Base-by-base conservation (phyloP, 2,113 vertebrate species). In the Rhadina sibilatrix region DNA sequence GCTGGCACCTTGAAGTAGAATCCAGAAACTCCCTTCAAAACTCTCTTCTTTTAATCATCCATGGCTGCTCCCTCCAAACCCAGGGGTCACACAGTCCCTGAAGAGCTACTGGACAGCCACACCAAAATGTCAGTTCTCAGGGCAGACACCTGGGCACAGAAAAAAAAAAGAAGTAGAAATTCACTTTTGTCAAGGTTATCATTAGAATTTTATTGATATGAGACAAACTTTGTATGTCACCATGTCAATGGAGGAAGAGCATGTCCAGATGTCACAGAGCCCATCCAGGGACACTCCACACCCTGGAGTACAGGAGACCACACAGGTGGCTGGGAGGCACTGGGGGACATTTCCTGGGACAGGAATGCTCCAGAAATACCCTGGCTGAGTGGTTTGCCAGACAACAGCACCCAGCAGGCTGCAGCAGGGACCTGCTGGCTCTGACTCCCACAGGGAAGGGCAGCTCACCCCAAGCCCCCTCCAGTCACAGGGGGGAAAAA, bases 131-230 rank as follows among this genome's bases (percentile, higher is more conserved):
- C 11, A 2, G 18, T 2, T 38, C 85, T 52, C 56, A 30, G 60
- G 19, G 42, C 60, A 78, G 21, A 38, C 23, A 56, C 30, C 38
- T 37, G n/a, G 33, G 27, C 19, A 25, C 47, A 72, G 6, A 54
- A 38, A 56, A 75, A 40, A 54, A 38, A 56, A 75, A 40, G 24
- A 38, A 49, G 10, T 0, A 52, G 46, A 83, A 66, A 63, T 44
- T 70, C 90, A 16, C 50, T 78, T 83, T n/a, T 25, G 27, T 89
- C 91, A 88, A 87, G 79, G 88, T 96, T 97, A 97, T 93, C 90
- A 5, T 96, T 90, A 94, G 83, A 85, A 94, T 97, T 97, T 97
- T 97, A 97, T 97, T 97, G 93, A 92, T 96, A 95, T 3, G 93
- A 97, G 94, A 96, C 93, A 94, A 95, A 90, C 85, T 40, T 94